Conservation (phyloP, 2,797 vertebrate genomes). For the Macropodus opercularis region DNA sequence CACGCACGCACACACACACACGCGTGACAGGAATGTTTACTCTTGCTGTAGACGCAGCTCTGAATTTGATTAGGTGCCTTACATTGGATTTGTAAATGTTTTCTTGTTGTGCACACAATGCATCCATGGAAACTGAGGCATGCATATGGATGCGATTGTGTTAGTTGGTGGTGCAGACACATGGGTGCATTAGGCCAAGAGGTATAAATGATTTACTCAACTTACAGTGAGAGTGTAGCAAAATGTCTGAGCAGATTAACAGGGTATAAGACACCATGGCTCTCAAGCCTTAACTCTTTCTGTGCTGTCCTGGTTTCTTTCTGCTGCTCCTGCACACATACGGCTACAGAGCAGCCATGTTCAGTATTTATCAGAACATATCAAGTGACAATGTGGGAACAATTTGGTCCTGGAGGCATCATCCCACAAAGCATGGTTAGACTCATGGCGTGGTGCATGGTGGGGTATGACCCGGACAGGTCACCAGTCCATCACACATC, state of each 20-base stretch:
- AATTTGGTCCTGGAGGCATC: no score
- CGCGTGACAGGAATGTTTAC: conserved; percentile 32
- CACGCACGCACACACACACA: conserved; percentile 10
- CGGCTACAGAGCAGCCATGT: background rate
- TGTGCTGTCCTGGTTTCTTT: background rate
- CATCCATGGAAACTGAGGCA: conserved; percentile 22
- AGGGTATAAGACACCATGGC: conserved; percentile 19
- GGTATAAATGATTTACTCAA: conserved; percentile 45
- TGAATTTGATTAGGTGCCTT: conserved; percentile 40
- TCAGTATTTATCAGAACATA: background rate
- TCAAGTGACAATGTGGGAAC: background rate
- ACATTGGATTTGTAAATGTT: conserved; percentile 27
- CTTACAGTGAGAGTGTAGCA: conserved; percentile 39
- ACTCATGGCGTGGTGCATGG: no score
- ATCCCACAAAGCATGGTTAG: no score
- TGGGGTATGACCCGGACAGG: no score
- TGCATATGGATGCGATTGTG: conserved; percentile 5
- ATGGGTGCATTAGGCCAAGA: conserved; percentile 17
- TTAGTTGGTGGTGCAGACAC: conserved; percentile 15
- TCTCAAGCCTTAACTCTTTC: conserved; percentile 2
- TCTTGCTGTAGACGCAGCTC: conserved; percentile 13
- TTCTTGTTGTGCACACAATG: conserved; percentile 7
- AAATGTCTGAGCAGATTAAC: conserved; percentile 37
- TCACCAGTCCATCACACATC: no score
- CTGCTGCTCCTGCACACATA: background rate